These are phyloP conservation scores for Poecilia velifera DNA, from an alignment of 2,797 vertebrate genomes.

Conservation along the genomic window DNA sequence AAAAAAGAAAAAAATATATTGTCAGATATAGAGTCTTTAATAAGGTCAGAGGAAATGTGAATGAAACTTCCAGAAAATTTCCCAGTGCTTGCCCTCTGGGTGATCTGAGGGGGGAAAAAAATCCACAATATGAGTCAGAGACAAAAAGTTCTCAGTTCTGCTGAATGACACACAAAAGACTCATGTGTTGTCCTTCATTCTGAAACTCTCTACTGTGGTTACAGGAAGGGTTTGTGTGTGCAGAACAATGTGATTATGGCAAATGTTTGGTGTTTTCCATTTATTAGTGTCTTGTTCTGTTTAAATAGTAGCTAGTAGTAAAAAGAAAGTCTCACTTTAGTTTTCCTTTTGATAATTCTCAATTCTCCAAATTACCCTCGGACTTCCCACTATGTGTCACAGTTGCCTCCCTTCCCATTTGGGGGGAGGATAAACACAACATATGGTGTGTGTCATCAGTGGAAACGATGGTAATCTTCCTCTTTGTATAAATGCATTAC, in stretches of 20 bases:
- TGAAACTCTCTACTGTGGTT: constrained; percentile 14
- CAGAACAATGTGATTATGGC: constrained; percentile 3
- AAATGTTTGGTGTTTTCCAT: background rate
- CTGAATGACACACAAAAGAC: constrained; percentile 36
- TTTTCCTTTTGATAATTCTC: background rate
- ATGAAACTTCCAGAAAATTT: constrained; percentile 54
- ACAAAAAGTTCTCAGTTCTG: constrained; percentile 32
- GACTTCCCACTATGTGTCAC: constrained; percentile 24
- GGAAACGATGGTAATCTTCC: constrained; percentile 36
- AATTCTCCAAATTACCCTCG: background rate
- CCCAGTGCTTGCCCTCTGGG: constrained; percentile 40
- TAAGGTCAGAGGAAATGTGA: constrained; percentile 50
- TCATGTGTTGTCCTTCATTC: constrained; percentile 26
- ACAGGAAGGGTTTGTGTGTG: constrained; percentile 39
- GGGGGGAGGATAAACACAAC: constrained; percentile 25
- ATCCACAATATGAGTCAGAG: constrained; percentile 54
- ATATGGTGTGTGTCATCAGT: constrained; percentile 43
- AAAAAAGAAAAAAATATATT: constrained; percentile 46
- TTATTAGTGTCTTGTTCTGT: background rate
- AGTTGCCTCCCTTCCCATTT: background rate
- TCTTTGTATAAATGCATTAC: constrained; percentile 54
- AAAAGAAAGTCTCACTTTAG: background rate
- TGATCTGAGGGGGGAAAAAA: constrained; percentile 47
- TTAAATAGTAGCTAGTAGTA: background rate
- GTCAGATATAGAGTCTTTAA: constrained; percentile 24